Percentiles rank a stretch among this genome's conserved stretches.
phyloP scores from a whole-genome alignment of 2,797 vertebrate genomes.

The Pempheris klunzingeri region DNA sequence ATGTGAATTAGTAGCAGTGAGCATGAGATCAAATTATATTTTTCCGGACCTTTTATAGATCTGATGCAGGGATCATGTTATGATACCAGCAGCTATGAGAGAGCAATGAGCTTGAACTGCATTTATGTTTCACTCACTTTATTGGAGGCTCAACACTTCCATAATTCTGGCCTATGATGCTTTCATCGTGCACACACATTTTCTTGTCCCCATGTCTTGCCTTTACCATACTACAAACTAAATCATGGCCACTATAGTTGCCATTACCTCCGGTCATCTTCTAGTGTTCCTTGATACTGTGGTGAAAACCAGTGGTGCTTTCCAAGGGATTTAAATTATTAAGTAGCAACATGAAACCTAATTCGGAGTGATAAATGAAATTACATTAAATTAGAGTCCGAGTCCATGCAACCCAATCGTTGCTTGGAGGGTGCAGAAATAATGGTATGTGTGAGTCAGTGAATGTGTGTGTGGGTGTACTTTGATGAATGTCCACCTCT shows the following conservation, averaged over 20 bases:
- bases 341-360: constrained; percentile 81
- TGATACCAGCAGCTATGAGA: neutral
- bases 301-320: constrained; percentile 71
- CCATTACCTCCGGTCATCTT: constrained; percentile 56
- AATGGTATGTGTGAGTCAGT: constrained; percentile 61
- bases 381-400: constrained; percentile 74
- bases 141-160: constrained; percentile 4
- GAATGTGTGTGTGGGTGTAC: constrained; percentile 39
- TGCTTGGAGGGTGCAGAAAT: constrained; percentile 70
- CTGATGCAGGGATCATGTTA: neutral
- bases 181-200: neutral
- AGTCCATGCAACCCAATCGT: constrained; percentile 67
- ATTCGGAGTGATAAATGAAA: constrained; percentile 84
- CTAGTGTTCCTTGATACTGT: constrained; percentile 57
- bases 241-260: constrained; percentile 33
- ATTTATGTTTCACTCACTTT: neutral
- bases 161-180: neutral
- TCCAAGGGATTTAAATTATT: constrained; percentile 79
- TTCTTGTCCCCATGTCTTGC: neutral
- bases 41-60: neutral
- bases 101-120: neutral
- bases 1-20: neutral
- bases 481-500: constrained; percentile 73
- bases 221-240: constrained; percentile 18
- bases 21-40: neutral